phyloP scores from a whole-genome alignment of 2,113 vertebrate genomes.

The Anseranas semipalmata region DNA sequence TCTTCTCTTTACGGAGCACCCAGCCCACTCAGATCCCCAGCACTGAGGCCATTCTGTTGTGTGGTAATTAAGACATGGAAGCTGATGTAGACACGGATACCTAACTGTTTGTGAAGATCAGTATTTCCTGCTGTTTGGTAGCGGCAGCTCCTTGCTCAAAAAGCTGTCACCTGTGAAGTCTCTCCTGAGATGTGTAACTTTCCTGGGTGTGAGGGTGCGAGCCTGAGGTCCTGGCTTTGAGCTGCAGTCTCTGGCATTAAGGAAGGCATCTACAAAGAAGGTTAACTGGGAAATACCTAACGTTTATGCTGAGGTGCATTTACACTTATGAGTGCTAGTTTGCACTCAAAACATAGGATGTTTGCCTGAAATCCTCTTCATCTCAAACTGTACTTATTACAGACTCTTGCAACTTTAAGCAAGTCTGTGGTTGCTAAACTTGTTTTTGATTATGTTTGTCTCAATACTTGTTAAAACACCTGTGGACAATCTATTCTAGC shows the following conservation, averaged over 20 bases:
- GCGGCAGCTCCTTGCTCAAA: neutral
- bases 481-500: neutral
- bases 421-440: neutral
- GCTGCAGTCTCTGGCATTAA: neutral
- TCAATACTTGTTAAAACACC: neutral
- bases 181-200: neutral
- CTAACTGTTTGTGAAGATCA: neutral
- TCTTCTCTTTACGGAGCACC: neutral
- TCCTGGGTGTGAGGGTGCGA: neutral
- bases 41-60: neutral
- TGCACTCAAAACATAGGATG: neutral
- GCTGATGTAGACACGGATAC: neutral
- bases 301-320: neutral
- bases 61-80: neutral
- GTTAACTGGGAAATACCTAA: neutral
- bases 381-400: neutral
- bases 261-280: neutral
- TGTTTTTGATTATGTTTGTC: neutral
- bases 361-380: neutral
- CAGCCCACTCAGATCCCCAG: neutral
- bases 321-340: neutral
- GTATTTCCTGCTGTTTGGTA: neutral
- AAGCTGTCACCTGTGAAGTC: neutral
- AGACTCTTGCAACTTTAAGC: constrained; percentile 19
- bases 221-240: neutral